A percentile compares a stretch with the other conserved stretches of the same genome.
phyloP scores from a whole-genome alignment of 2,113 vertebrate genomes.

The Paedocypris sp. region DNA sequence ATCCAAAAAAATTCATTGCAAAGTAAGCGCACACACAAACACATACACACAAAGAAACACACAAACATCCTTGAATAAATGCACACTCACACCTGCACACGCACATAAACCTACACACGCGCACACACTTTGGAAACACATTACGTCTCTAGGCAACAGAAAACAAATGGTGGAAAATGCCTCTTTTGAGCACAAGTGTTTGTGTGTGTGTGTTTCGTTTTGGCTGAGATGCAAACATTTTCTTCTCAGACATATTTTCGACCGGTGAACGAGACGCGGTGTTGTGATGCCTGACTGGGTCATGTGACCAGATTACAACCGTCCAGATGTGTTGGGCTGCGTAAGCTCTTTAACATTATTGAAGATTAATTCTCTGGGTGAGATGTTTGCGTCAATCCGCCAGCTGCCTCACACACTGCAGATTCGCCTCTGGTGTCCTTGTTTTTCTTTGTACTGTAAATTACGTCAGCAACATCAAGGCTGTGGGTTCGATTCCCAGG shows the following conservation, averaged over 20 bases:
- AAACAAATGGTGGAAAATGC: too few species aligned
- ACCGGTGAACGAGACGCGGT: neutral
- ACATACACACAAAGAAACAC: neutral
- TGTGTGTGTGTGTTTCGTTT: too few species aligned
- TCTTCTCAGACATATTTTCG: too few species aligned
- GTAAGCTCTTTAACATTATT: constrained; percentile 28
- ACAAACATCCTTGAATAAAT: neutral
- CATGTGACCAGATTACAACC: constrained; percentile 24
- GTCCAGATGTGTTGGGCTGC: constrained; percentile 23
- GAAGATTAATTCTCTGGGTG: constrained; percentile 35
- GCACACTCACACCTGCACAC: neutral
- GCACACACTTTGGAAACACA: constrained; percentile 1
- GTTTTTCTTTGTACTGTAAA: too few species aligned
- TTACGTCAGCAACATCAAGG: too few species aligned
- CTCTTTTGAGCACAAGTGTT: too few species aligned
- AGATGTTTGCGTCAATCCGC: constrained; percentile 32
- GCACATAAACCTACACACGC: neutral
- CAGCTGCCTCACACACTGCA: too few species aligned
- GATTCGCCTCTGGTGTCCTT: too few species aligned
- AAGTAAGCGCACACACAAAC: neutral
- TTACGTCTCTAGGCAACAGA: constrained; percentile 16
- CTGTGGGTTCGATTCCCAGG: too few species aligned
- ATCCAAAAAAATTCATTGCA: neutral
- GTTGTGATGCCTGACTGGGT: neutral
- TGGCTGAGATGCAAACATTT: neutral